Conservation (phyloP, 2,888 invertebrate species). For the Eueremaeus valkanovi region DNA sequence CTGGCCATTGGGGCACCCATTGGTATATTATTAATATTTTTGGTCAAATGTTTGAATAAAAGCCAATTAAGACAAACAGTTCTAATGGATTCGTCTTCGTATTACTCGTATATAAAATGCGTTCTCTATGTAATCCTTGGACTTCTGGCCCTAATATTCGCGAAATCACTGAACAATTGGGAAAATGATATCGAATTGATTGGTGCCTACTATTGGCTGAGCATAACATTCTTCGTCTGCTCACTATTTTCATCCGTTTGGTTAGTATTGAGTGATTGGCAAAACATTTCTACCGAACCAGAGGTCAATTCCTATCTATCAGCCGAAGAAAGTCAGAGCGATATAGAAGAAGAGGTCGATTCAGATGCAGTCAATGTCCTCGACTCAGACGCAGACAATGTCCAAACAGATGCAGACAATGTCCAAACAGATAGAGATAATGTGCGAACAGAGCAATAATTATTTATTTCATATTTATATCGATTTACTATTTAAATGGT, state of each 20-base stretch:
- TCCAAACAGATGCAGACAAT: too few relatives aligned
- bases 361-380: too few relatives aligned
- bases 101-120: neutral
- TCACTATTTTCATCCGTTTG: neutral
- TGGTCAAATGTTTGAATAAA: neutral
- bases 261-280: neutral
- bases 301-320: too few relatives aligned
- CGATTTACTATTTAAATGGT: too few relatives aligned
- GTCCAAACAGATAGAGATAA: too few relatives aligned
- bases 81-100: neutral
- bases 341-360: too few relatives aligned
- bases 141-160: neutral
- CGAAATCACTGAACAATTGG: neutral
- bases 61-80: neutral
- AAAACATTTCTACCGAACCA: neutral
- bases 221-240: neutral
- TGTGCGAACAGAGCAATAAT: too few relatives aligned
- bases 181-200: neutral
- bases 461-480: too few relatives aligned
- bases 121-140: neutral
- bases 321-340: too few relatives aligned
- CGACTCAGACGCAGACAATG: too few relatives aligned
- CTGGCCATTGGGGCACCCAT: neutral
- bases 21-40: neutral
- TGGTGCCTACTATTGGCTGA: neutral